phyloP scores from a whole-genome alignment of 1,140 invertebrate species.

The Neodiprion fabricii region DNA sequence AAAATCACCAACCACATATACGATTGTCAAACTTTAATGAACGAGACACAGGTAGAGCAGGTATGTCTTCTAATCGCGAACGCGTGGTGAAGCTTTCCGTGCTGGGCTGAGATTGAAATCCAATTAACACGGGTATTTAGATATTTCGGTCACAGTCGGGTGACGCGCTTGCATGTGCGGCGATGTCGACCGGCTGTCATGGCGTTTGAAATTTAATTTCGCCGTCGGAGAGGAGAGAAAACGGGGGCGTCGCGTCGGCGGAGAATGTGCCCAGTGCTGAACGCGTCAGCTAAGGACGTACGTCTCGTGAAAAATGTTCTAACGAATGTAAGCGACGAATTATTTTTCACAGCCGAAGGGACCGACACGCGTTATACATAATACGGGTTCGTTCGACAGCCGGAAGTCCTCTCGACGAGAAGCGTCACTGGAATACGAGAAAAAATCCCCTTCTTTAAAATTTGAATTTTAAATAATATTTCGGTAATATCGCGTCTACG shows the following conservation, averaged over 20 bases:
- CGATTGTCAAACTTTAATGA: too few species aligned
- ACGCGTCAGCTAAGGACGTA: background rate
- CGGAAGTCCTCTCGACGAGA: constrained; percentile 34
- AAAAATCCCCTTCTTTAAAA: background rate
- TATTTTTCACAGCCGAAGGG: background rate
- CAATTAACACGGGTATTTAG: constrained; percentile 5
- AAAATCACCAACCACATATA: too few species aligned
- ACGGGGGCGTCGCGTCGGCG: background rate
- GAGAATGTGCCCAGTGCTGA: background rate
- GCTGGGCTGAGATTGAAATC: background rate
- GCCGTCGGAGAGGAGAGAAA: background rate
- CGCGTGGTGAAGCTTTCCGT: too few species aligned
- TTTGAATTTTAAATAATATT: too few species aligned
- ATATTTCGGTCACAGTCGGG: constrained; percentile 2
- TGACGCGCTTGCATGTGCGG: background rate
- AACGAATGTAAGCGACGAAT: background rate
- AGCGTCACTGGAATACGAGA: constrained; percentile 21
- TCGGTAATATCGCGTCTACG: too few species aligned
- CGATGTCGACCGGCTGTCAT: background rate
- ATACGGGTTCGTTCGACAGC: background rate
- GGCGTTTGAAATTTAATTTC: constrained; percentile 7
- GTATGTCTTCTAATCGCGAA: too few species aligned
- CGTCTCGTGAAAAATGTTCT: background rate
- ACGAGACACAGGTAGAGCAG: too few species aligned
- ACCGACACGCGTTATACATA: too few species aligned